These are phyloP conservation scores for Chelon labrosus DNA, from an alignment of 2,797 vertebrate species.

Conservation along the genomic window DNA sequence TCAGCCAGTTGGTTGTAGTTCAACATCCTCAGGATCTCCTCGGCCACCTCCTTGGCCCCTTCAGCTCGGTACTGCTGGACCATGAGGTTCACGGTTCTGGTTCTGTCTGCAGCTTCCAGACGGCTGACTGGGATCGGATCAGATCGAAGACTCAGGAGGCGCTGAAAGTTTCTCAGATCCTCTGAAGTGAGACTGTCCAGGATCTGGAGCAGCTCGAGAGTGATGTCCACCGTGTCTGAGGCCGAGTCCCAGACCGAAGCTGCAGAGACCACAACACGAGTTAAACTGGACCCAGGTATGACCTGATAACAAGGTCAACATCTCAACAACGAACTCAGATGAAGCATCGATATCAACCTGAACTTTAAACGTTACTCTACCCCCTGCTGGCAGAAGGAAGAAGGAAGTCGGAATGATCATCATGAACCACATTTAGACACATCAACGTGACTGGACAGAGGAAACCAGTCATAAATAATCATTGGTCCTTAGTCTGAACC, in stretches of 20 bases:
- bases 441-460: no score
- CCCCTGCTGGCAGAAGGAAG: no score
- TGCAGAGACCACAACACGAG: not conserved
- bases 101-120: slow-evolving; percentile 18
- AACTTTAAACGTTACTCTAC: no score
- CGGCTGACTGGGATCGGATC: not conserved
- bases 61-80: slow-evolving; percentile 28
- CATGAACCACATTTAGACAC: no score
- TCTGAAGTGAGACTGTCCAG: not conserved
- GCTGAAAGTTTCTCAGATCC: slow-evolving; percentile 30
- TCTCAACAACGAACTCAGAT: no score
- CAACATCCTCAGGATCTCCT: slow-evolving; percentile 24
- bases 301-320: no score
- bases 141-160: not conserved
- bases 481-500: not conserved
- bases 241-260: not conserved
- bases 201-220: not conserved
- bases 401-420: no score
- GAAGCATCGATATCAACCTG: no score
- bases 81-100: slow-evolving; percentile 33
- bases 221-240: not conserved
- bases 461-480: no score
- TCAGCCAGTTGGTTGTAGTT: slow-evolving; percentile 26
- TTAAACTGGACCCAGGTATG: no score
- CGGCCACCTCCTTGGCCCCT: slow-evolving; percentile 1